phyloP scores from a whole-genome alignment of 1,140 invertebrate species.

The Micrasema longulum region DNA sequence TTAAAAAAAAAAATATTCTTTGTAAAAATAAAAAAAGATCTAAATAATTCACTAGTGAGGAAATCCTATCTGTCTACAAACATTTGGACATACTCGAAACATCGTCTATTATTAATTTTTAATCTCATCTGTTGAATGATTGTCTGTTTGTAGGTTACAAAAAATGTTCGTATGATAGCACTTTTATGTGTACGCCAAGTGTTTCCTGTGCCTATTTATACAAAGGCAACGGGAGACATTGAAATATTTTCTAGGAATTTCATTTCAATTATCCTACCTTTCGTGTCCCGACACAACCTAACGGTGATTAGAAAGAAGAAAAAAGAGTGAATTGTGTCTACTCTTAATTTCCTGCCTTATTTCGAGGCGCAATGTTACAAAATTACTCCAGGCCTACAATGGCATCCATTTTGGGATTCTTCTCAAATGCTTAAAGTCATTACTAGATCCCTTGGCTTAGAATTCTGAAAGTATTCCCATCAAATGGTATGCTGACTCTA shows the following conservation, averaged over 20 bases:
- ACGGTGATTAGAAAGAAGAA: not conserved
- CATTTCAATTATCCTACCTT: not conserved
- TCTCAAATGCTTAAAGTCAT: conserved; percentile 37
- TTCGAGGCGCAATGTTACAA: conserved; percentile 14
- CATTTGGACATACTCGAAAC: too few species aligned
- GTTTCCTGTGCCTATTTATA: too few species aligned
- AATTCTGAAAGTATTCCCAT: not conserved
- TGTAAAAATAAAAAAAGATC: too few species aligned
- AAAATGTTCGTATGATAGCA: too few species aligned
- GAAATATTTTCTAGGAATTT: not conserved
- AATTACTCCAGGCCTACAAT: conserved; percentile 21
- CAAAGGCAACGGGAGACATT: too few species aligned
- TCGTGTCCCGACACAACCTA: conserved; percentile 6
- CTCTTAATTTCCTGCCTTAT: conserved; percentile 14
- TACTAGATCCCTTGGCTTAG: not conserved
- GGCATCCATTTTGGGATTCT: conserved; percentile 21
- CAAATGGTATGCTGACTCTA: not conserved
- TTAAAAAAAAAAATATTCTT: too few species aligned
- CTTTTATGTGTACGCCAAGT: too few species aligned
- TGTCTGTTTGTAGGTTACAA: too few species aligned
- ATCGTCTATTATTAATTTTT: too few species aligned
- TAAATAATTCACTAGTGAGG: too few species aligned
- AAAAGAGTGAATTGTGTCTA: not conserved
- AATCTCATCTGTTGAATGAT: too few species aligned
- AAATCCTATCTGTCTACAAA: too few species aligned